Conservation (phyloP, 2,888 invertebrate species). For the Andrena minutula region DNA sequence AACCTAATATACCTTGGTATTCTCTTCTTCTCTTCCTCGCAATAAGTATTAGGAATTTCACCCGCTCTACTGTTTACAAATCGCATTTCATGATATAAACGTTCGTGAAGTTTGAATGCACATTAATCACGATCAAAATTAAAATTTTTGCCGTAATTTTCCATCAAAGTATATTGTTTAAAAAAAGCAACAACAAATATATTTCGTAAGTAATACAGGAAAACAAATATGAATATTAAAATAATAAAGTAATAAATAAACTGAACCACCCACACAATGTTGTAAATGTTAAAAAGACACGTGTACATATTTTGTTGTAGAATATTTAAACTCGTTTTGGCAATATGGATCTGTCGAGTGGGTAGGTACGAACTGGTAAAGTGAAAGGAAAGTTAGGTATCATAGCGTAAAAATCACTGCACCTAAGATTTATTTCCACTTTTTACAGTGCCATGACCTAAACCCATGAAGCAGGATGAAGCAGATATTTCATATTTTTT, state of each 20-base stretch:
- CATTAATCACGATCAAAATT: too few species aligned
- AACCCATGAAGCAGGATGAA: too few species aligned
- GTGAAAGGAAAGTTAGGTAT: constrained; percentile 63
- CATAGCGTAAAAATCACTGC: constrained; percentile 43
- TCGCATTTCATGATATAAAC: neutral
- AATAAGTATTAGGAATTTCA: neutral
- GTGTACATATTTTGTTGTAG: neutral
- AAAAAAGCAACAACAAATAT: too few species aligned
- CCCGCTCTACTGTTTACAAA: neutral
- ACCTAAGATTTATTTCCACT: constrained; percentile 19
- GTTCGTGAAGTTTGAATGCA: neutral
- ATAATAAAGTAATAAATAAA: too few species aligned
- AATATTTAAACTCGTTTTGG: constrained; percentile 41
- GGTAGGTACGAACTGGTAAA: constrained; percentile 21
- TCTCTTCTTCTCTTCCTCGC: constrained; percentile 10
- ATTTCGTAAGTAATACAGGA: too few species aligned
- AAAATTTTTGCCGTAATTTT: too few species aligned
- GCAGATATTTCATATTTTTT: neutral
- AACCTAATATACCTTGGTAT: constrained; percentile 28
- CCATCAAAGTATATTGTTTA: too few species aligned
- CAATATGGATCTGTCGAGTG: constrained; percentile 23
- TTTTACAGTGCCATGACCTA: constrained; percentile 12
- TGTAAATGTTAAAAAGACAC: too few species aligned
- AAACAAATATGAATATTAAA: too few species aligned
- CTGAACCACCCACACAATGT: too few species aligned